Percentiles rank a stretch among this genome's conserved stretches.
Conservation (phyloP, 1,140 invertebrate species). For the Elymnias hypermnestra region DNA sequence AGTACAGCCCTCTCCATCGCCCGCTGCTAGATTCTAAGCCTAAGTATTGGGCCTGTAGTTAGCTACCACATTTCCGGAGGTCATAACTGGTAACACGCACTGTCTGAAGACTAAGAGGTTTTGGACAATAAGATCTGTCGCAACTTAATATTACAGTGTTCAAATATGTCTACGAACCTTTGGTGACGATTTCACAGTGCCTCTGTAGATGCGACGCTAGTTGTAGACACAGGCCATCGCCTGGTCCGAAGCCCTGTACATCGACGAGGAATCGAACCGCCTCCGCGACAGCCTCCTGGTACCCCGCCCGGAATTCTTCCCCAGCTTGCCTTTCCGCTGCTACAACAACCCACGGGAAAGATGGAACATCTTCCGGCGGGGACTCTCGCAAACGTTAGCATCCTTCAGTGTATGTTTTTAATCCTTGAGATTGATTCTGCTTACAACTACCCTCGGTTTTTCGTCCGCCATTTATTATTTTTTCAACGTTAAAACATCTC, state of each 20-base stretch:
- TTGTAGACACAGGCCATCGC: constrained; percentile 88
- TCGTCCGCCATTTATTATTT: too few species aligned
- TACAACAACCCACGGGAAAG: constrained; percentile 52
- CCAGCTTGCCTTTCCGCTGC: constrained; percentile 59
- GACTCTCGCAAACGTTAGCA: constrained; percentile 50
- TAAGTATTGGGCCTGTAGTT: too few species aligned
- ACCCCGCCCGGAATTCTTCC: constrained; percentile 85
- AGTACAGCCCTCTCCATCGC: too few species aligned
- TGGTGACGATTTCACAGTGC: constrained; percentile 83
- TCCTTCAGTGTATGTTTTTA: constrained; percentile 41
- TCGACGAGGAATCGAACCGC: constrained; percentile 93
- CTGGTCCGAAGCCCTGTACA: constrained; percentile 85
- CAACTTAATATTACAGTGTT: too few species aligned
- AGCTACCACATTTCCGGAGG: too few species aligned
- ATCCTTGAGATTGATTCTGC: constrained; percentile 12
- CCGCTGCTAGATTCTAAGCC: too few species aligned
- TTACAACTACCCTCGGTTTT: constrained; percentile 1
- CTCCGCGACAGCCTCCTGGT: constrained; percentile 93
- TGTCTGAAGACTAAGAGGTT: too few species aligned
- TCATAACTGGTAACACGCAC: too few species aligned
- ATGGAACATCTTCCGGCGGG: constrained; percentile 43
- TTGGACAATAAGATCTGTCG: too few species aligned
- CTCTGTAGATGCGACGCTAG: constrained; percentile 89
- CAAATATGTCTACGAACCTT: constrained; percentile 77
- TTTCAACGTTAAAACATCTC: too few species aligned